Conservation (phyloP, 2,113 vertebrate species). For the Neogobius melanostomus region DNA sequence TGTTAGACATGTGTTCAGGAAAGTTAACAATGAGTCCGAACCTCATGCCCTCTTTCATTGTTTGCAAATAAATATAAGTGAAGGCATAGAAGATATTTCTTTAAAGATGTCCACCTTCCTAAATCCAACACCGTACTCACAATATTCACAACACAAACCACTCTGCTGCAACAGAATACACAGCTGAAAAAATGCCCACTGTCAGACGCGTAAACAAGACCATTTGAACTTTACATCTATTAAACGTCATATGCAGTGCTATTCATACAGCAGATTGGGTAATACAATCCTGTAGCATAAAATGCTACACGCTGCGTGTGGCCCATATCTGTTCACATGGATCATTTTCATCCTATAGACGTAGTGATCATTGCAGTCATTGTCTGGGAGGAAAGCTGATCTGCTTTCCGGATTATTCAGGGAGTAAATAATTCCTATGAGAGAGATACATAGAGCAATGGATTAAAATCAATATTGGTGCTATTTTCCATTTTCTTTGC, state of each 20-base stretch:
- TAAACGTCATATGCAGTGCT: background rate
- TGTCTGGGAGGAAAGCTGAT: background rate
- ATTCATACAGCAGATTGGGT: slow-evolving; percentile 20
- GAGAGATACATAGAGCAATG: background rate
- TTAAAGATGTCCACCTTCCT: too few relatives aligned
- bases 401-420: background rate
- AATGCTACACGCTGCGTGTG: slow-evolving; percentile 10
- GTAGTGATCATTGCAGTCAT: background rate
- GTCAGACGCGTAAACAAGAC: background rate
- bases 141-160: too few relatives aligned
- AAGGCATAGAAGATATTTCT: too few relatives aligned
- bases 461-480: slow-evolving; percentile 40
- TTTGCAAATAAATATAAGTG: too few relatives aligned
- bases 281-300: slow-evolving; percentile 26
- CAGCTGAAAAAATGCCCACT: background rate
- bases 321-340: slow-evolving; percentile 19
- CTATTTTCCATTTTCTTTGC: slow-evolving; percentile 17
- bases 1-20: too few relatives aligned
- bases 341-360: slow-evolving; percentile 5
- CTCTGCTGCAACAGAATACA: too few relatives aligned
- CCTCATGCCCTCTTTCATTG: too few relatives aligned
- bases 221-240: too few relatives aligned
- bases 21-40: too few relatives aligned
- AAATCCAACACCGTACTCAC: too few relatives aligned
- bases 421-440: background rate